A percentile compares a stretch with the other conserved stretches of the same genome.
These are phyloP conservation scores for Parambassis ranga DNA, from an alignment of 2,797 vertebrate species.

Conservation along the genomic window DNA sequence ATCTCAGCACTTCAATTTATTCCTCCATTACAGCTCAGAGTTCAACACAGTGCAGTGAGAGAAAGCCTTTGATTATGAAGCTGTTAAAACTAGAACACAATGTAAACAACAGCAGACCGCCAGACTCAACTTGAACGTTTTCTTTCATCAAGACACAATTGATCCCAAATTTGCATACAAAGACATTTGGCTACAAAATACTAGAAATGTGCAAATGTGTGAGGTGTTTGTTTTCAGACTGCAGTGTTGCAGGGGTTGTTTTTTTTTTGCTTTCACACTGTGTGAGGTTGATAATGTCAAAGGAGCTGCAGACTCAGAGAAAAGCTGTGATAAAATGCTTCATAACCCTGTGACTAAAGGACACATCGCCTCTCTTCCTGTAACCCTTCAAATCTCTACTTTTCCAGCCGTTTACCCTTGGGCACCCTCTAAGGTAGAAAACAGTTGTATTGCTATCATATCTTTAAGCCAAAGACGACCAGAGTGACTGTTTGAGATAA, in stretches of 20 bases:
- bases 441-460: slow-evolving; percentile 10
- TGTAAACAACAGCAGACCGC: slow-evolving; percentile 68
- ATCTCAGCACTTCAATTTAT: slow-evolving; percentile 64
- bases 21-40: slow-evolving; percentile 59
- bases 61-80: slow-evolving; percentile 68
- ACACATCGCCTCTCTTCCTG: slow-evolving; percentile 49
- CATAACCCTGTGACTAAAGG: slow-evolving; percentile 66
- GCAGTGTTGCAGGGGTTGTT: slow-evolving; percentile 47
- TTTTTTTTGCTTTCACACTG: slow-evolving; percentile 53
- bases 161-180: slow-evolving; percentile 64
- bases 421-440: slow-evolving; percentile 37
- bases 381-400: slow-evolving; percentile 52
- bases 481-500: slow-evolving; percentile 35
- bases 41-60: slow-evolving; percentile 56
- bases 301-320: slow-evolving; percentile 49
- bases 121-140: slow-evolving; percentile 46
- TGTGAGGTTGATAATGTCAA: slow-evolving; percentile 65
- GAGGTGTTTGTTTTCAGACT: slow-evolving; percentile 54
- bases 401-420: slow-evolving; percentile 57
- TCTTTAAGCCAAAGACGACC: slow-evolving; percentile 39
- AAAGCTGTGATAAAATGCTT: slow-evolving; percentile 66
- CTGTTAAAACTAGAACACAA: slow-evolving; percentile 59
- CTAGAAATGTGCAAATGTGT: slow-evolving; percentile 57
- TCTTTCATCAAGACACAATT: slow-evolving; percentile 59
- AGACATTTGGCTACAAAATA: slow-evolving; percentile 55